Conservation (phyloP, 2,113 vertebrate genomes). For the Danionella cerebrum region DNA sequence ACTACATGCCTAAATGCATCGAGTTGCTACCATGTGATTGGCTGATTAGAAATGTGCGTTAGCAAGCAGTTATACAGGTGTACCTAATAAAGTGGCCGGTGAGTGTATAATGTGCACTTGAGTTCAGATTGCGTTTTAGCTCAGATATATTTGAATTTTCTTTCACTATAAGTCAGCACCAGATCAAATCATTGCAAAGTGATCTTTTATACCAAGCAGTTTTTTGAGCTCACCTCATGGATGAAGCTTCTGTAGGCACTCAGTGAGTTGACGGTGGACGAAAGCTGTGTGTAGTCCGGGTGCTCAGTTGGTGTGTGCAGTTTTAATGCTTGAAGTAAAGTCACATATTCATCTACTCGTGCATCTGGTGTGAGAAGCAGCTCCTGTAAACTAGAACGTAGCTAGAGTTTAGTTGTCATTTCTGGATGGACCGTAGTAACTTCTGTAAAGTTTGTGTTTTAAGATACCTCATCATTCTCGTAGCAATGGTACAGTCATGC, state of each 20-base stretch:
- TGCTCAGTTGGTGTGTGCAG: constrained; percentile 67
- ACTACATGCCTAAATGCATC: too few species aligned
- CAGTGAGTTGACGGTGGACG: constrained; percentile 59
- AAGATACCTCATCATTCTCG: constrained; percentile 74
- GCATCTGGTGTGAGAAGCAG: constrained; percentile 69
- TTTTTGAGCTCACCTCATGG: constrained; percentile 57
- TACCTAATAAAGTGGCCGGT: too few species aligned
- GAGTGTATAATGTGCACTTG: too few species aligned
- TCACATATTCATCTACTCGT: constrained; percentile 72
- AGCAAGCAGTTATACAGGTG: too few species aligned
- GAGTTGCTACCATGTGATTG: too few species aligned
- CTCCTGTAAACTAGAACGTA: constrained; percentile 70
- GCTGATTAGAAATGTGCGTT: too few species aligned
- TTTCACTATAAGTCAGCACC: too few species aligned
- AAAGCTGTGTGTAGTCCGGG: constrained; percentile 60
- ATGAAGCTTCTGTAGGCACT: constrained; percentile 60
- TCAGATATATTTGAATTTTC: too few species aligned
- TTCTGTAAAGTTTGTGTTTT: not conserved
- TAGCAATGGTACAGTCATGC: constrained; percentile 62
- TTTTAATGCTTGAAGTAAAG: constrained; percentile 67
- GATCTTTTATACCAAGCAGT: too few species aligned
- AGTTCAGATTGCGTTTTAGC: too few species aligned
- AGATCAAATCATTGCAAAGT: too few species aligned
- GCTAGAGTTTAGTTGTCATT: not conserved
- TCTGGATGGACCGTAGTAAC: too few species aligned